phyloP scores from a whole-genome alignment of 2,797 vertebrate genomes.

The Uromys caudimaculatus region DNA sequence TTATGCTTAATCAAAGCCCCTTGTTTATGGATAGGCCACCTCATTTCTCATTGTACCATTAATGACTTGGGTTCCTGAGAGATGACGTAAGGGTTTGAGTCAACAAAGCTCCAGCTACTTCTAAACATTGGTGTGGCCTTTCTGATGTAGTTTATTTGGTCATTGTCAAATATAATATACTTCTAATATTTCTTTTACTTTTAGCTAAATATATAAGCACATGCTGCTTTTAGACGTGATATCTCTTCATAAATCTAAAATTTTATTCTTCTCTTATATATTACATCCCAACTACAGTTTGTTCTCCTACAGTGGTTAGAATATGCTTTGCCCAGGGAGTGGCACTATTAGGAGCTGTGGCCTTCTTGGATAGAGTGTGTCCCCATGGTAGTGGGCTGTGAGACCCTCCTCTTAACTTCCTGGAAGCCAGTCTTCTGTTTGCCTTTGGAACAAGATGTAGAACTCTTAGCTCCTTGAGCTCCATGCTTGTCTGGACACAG shows the following conservation, averaged over 20 bases:
- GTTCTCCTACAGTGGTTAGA: neutral
- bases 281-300: neutral
- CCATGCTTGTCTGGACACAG: neutral
- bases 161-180: slow-evolving; percentile 35
- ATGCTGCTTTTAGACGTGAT: neutral
- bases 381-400: neutral
- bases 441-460: neutral
- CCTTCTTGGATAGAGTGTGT: neutral
- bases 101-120: slow-evolving; percentile 44
- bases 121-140: slow-evolving; percentile 4
- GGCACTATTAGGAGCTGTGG: neutral
- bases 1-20: slow-evolving; percentile 72
- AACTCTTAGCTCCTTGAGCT: neutral
- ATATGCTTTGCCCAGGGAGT: neutral
- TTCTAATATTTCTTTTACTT: slow-evolving; percentile 38
- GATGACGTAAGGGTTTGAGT: slow-evolving; percentile 62
- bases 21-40: slow-evolving; percentile 60
- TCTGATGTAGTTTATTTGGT: neutral
- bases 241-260: neutral
- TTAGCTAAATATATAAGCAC: neutral
- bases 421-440: neutral
- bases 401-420: neutral
- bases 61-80: slow-evolving; percentile 64
- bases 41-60: slow-evolving; percentile 64
- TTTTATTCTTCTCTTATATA: neutral